Evolutionary conservation across 2,888 invertebrate species (phyloP).

Genomic region (Drymonia ruficornis): DNA sequence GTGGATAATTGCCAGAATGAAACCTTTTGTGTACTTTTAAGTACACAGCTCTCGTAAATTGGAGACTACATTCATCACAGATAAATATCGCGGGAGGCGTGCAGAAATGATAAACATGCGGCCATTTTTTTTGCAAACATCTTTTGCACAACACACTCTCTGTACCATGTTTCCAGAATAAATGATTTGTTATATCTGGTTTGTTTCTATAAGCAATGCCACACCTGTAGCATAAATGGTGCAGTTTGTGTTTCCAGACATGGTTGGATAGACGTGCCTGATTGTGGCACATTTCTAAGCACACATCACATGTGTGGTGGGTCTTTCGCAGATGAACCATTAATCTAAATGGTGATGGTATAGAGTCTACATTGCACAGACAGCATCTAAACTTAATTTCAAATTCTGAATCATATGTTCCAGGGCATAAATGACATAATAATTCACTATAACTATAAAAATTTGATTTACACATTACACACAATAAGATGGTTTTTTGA

Average conservation of each 20-base stretch:
- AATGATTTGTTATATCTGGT: constrained; percentile 94
- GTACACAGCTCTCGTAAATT: constrained; percentile 90
- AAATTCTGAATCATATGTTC: constrained; percentile 87
- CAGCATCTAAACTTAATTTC: constrained; percentile 92
- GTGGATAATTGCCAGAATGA: constrained; percentile 89
- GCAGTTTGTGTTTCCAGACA: constrained; percentile 95
- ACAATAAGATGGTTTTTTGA: constrained; percentile 91
- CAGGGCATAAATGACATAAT: constrained; percentile 94
- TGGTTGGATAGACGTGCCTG: constrained; percentile 93
- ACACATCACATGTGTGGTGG: constrained; percentile 94
- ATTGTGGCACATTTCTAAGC: constrained; percentile 91
- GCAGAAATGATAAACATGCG: constrained; percentile 96
- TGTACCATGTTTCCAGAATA: constrained; percentile 97
- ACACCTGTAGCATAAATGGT: constrained; percentile 94
- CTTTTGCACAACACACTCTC: constrained; percentile 94
- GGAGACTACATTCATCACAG: constrained; percentile 92
- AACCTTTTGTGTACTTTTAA: constrained; percentile 93
- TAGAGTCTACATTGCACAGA: constrained; percentile 89
- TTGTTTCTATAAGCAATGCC: constrained; percentile 95
- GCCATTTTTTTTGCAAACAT: constrained; percentile 96
- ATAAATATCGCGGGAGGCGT: constrained; percentile 90
- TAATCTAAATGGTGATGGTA: constrained; percentile 94
- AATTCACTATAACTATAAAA: constrained; percentile 95
- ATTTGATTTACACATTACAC: constrained; percentile 94
- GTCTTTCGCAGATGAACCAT: constrained; percentile 95